phyloP scores from a whole-genome alignment of 2,113 vertebrate genomes.

The Orthonyx spaldingii region DNA sequence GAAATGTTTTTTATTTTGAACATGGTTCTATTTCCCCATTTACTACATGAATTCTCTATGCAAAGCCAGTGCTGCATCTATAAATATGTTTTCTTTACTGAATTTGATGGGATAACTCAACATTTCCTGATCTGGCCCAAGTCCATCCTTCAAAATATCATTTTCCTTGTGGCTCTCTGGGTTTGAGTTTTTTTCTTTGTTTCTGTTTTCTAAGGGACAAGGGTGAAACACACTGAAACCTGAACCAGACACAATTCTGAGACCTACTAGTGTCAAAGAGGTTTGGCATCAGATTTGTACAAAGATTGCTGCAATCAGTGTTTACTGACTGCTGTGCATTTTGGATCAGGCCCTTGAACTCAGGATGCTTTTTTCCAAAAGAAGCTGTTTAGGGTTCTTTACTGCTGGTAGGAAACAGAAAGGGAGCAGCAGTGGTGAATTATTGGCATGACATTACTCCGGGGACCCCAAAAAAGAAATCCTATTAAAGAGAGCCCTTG shows the following conservation, averaged over 20 bases:
- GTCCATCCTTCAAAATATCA: constrained; percentile 15
- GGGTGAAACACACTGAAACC: not conserved
- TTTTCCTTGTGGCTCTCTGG: not conserved
- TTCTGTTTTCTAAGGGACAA: not conserved
- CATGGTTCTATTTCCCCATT: not conserved
- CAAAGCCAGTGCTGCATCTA: not conserved
- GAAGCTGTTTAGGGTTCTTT: constrained; percentile 28
- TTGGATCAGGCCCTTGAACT: constrained; percentile 1
- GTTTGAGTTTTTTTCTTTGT: not conserved
- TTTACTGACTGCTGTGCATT: constrained; percentile 15
- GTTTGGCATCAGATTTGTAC: not conserved
- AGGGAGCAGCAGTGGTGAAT: constrained; percentile 16
- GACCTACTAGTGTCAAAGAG: not conserved
- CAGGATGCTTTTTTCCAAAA: not conserved
- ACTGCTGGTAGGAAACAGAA: constrained; percentile 39
- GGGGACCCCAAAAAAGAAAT: constrained; percentile 50
- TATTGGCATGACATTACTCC: constrained; percentile 18
- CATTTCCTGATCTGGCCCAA: constrained; percentile 21
- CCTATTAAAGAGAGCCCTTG: constrained; percentile 48
- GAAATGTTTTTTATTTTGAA: constrained; percentile 11
- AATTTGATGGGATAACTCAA: constrained; percentile 35
- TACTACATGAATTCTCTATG: not conserved
- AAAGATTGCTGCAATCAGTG: not conserved
- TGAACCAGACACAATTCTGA: not conserved
- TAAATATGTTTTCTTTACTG: constrained; percentile 22